Base-by-base conservation (phyloP, 2,888 invertebrate genomes). In the Clanis bilineata region DNA sequence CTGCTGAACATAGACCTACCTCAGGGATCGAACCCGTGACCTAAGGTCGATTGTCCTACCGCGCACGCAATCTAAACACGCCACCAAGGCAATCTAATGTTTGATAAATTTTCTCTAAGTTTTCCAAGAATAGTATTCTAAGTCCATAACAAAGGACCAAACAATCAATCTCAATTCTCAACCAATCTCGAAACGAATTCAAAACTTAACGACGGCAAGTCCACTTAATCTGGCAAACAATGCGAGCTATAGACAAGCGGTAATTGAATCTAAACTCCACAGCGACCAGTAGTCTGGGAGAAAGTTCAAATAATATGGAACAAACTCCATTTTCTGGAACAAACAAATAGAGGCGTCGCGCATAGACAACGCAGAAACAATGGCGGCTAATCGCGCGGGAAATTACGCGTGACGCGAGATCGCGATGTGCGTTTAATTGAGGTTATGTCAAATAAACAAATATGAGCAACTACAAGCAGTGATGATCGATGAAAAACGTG, bases 291-390 rank as follows among this genome's bases (percentile, higher is more conserved):
- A 83, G 85, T 83, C 77, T 64, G 57, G 60, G 80, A 73, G 86
- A 87, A 86, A 86, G 85, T 84, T 67, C 80, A 85, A 84, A 86
- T 74, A 86, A 62, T 58, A 61, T 59, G 72, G 64, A 67, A 60
- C 65, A 71, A 32, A n/a, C n/a, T n/a, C n/a, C n/a, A n/a, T n/a
- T n/a, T n/a, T n/a, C n/a, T 36, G 6, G 36, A 74, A 76, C 71
- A 74, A 66, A 66, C 38, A 45, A 58, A 58, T 58, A 23, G 38
- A 47, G 47, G 70, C 68, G 45, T 65, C 60, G 60, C 61, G 56
- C 61, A 61, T 62, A 65, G 67, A 67, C 63, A 64, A 66, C 57
- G 63, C 47, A 67, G 28, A 72, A 70, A 71, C 68, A 74, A 78
- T 76, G 70, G 77, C 75, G 73, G 64, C 54, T 67, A 61, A 70